Base-by-base conservation (phyloP, 2,797 vertebrate genomes). In the Anguilla pacifica region DNA sequence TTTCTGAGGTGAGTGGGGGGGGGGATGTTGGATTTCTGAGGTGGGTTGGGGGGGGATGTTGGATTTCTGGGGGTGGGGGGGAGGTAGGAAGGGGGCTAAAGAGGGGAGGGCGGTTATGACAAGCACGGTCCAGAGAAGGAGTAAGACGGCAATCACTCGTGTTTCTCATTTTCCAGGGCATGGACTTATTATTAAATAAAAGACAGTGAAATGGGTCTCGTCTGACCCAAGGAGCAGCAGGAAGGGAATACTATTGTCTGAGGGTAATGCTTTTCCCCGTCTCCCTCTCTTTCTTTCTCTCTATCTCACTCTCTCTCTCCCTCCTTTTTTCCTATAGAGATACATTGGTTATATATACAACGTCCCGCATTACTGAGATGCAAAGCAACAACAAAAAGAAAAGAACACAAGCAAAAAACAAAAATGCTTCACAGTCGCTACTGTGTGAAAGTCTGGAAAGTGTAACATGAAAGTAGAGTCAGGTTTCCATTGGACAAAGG, bases 141-240 rank as follows among this genome's bases (percentile, higher is more conserved):
- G 88, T 83, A 59, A 92, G 90, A 93, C 92, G 92, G 90, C 91
- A 85, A 93, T 93, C 92, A 92, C 83, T 92, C 89, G 91, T 92
- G 11, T 25, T 74, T 86, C 92, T 91, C 89, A 83, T 89, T 91
- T 95, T 95, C 93, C 94, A 92, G 90, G 90, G 92, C 88, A 92
- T 88, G 91, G 89, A 90, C 92, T 93, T 90, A 93, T 95, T 94
- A 95, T 95, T 94, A 94, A 95, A 95, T 94, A 93, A 94, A 94
- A 94, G 91, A 94, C 91, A 94, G 93, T 92, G 92, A 93, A 94
- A 94, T 94, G 90, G 90, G 84, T 91, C 87, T 90, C 91, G 92
- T 92, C 92, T 94, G 91, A 94, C 92, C 91, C 87, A 86, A 53
- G 93, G 91, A 92, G 90, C 90, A 90, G 91, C 89, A 87, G 91